These are phyloP conservation scores for Apteryx mantelli DNA, from an alignment of 2,113 vertebrate species.

Conservation along the genomic window DNA sequence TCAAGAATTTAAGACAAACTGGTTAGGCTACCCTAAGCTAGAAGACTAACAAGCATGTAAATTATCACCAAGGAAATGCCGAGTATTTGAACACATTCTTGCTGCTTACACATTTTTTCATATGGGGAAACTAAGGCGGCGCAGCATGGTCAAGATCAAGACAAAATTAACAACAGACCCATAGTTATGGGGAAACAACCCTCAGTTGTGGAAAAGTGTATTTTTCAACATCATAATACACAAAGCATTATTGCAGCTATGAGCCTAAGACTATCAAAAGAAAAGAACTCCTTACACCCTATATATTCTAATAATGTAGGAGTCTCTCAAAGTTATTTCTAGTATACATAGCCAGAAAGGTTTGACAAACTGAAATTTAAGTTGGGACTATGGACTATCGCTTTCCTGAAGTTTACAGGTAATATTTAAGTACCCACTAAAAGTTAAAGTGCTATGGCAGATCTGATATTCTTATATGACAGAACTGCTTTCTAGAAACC, in stretches of 20 bases:
- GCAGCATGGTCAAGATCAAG: not conserved
- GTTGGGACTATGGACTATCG: not conserved
- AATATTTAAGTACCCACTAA: not conserved
- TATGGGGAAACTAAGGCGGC: not conserved
- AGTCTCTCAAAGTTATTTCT: not conserved
- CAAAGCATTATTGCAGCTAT: not conserved
- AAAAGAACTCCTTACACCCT: not conserved
- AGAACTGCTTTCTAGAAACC: not conserved
- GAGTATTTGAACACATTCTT: not conserved
- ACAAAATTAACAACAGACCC: not conserved
- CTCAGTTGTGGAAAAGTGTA: not conserved
- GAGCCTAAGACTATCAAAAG: not conserved
- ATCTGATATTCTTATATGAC: not conserved
- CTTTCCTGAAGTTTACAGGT: not conserved
- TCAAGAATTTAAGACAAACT: not conserved
- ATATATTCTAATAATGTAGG: not conserved
- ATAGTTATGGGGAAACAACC: not conserved
- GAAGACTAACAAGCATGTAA: not conserved
- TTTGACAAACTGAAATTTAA: not conserved
- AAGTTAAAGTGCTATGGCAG: not conserved
- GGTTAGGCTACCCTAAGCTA: not conserved
- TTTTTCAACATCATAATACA: not conserved
- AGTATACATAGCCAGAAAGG: not conserved
- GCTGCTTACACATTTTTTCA: not conserved
- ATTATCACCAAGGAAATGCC: not conserved